Base-by-base conservation (phyloP, 2,888 invertebrate species). In the Parthenolecanium corni region DNA sequence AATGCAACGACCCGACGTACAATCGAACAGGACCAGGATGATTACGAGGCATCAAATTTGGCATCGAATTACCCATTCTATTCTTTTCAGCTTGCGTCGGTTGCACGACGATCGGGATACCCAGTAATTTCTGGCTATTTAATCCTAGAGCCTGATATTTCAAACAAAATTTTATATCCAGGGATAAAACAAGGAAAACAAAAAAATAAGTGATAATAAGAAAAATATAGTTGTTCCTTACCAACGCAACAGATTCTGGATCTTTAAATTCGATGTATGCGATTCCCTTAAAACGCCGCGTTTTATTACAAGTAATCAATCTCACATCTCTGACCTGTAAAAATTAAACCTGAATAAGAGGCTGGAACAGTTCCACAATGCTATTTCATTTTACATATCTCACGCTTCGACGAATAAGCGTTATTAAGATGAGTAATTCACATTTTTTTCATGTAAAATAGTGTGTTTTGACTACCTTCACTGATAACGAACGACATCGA, bases 241-340 rank as follows among this genome's bases (percentile, higher is more conserved):
- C 89, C 78, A 96, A 77, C 65, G 95, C 88, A 9, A 98, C 97
- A 66, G 95, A 93, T 76, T 96, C 96, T 1, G 94, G 89, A 77
- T 97, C 96, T 75, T 89, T 88, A 73, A 98, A 99, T 76, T 99
- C 98, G 65, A 99, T 93, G 73, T 99, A 99, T n/a, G 97, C 92
- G 70, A 99, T 97, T 51, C 98, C 98, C 76, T 99, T 99, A 71
- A 97, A 97, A 68, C 97, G 79, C 71, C 97, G 83, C 0, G 98
- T 99, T 76, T 97, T 96, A 76, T 96, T 97, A 76, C 98, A 98
- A 64, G 95, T 95, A 64, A 99, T 99, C 69, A 99, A 84, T 71
- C 97, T 82, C 20, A 99, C 98, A 78, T 99, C 98, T 69, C 94
- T 83, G 12, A 82, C 80, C 78, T 78, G 64, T 16, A 66, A 66